Conservation (phyloP, 2,888 invertebrate species). For the Latrodectus hesperus region DNA sequence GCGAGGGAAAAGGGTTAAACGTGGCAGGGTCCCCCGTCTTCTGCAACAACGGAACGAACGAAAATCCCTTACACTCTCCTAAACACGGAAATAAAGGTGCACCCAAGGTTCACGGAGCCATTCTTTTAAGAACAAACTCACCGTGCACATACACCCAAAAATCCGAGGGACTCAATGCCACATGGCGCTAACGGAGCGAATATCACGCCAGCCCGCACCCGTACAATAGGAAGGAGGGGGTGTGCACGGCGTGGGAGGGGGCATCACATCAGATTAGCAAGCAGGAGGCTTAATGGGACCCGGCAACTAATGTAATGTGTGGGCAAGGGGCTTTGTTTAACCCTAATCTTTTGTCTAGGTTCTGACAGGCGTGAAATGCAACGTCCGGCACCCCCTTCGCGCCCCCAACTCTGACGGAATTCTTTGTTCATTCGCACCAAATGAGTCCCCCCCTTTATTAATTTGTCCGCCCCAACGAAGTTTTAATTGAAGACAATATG, state of each 20-base stretch:
- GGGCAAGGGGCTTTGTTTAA: constrained; percentile 66
- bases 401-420: not conserved
- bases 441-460: constrained; percentile 51
- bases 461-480: constrained; percentile 59
- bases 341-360: constrained; percentile 66
- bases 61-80: constrained; percentile 43
- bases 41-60: constrained; percentile 8
- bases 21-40: not conserved
- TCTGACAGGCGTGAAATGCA: constrained; percentile 65
- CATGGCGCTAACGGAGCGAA: constrained; percentile 66
- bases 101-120: constrained; percentile 56
- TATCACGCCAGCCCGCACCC: constrained; percentile 20
- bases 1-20: constrained; percentile 52
- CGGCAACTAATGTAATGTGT: constrained; percentile 65
- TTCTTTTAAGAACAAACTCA: constrained; percentile 34
- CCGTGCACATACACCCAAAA: constrained; percentile 5
- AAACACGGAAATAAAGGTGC: constrained; percentile 64
- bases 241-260: constrained; percentile 13
- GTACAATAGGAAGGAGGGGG: constrained; percentile 35
- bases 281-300: constrained; percentile 50
- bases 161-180: constrained; percentile 58
- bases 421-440: constrained; percentile 62
- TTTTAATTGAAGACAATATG: constrained; percentile 66
- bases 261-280: constrained; percentile 52
- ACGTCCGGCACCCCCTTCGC: constrained; percentile 41